These are phyloP conservation scores for Tethya wilhelma DNA, from an alignment of 37 sponge, comb jelly and placozoan species.

Conservation along the genomic window DNA sequence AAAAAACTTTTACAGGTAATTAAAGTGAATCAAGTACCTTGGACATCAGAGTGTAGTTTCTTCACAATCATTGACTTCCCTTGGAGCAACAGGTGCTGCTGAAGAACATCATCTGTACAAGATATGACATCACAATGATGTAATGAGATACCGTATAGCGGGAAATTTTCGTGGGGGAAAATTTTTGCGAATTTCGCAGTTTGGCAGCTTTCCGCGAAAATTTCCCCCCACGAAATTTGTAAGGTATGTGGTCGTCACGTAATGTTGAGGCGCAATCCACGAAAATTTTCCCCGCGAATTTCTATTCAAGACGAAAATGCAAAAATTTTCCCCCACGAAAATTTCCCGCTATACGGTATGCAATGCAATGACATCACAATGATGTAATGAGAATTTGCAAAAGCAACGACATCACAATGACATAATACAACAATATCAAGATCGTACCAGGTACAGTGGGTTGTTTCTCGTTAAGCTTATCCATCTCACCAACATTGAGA, in stretches of 20 bases:
- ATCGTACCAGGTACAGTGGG: constrained; percentile 57
- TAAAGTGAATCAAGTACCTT: too few species aligned
- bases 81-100: constrained; percentile 48
- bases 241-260: too few species aligned
- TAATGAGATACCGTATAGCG: not conserved
- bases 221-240: too few species aligned
- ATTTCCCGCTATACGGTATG: not conserved
- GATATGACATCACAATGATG: not conserved
- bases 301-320: too few species aligned
- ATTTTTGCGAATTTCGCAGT: too few species aligned
- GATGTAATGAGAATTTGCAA: not conserved
- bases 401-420: not conserved
- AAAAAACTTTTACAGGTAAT: too few species aligned
- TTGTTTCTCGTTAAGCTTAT: constrained; percentile 35
- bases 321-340: not conserved
- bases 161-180: too few species aligned
- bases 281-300: too few species aligned
- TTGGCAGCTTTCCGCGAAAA: too few species aligned
- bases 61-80: constrained; percentile 20
- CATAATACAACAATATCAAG: not conserved
- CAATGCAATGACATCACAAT: not conserved
- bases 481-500: constrained; percentile 73
- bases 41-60: constrained; percentile 38
- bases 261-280: too few species aligned
- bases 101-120: constrained; percentile 29